Conservation (phyloP, 2,113 vertebrate species). For the Equus przewalskii region DNA sequence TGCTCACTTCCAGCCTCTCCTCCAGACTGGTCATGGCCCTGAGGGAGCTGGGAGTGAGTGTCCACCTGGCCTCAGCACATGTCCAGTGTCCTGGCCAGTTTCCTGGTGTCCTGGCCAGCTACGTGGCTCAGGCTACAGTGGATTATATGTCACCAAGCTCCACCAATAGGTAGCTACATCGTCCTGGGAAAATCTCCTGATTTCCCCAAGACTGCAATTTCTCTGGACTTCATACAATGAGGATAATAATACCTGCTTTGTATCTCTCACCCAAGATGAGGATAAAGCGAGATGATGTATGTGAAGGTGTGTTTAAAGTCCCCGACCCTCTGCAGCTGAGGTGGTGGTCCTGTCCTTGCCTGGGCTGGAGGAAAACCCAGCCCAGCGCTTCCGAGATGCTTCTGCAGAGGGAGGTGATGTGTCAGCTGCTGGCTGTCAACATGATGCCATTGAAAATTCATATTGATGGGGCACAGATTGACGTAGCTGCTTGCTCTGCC, state of each 20-base stretch:
- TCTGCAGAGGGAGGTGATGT: not conserved
- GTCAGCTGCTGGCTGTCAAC: constrained; percentile 61
- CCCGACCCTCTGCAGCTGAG: fast-evolving
- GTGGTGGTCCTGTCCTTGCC: not conserved
- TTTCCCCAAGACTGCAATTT: not conserved
- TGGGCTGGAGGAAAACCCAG: constrained; percentile 21
- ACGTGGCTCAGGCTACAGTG: not conserved
- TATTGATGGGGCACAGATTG: constrained; percentile 34
- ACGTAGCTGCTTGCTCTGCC: constrained; percentile 38
- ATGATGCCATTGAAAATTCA: constrained; percentile 25
- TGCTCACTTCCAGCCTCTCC: not conserved
- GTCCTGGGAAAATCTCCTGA: not conserved
- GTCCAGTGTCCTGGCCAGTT: not conserved
- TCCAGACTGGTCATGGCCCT: not conserved
- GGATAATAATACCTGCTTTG: not conserved
- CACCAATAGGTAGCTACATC: too few species aligned
- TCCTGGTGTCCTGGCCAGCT: not conserved
- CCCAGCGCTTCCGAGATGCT: not conserved
- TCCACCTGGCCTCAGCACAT: not conserved
- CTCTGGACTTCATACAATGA: not conserved
- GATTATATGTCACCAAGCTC: not conserved
- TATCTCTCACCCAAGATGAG: not conserved
- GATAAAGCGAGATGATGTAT: not conserved
- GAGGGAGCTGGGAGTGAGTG: not conserved
- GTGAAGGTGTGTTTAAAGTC: not conserved